phyloP scores from a whole-genome alignment of 2,888 invertebrate species.

The Ypsolopha sequella region DNA sequence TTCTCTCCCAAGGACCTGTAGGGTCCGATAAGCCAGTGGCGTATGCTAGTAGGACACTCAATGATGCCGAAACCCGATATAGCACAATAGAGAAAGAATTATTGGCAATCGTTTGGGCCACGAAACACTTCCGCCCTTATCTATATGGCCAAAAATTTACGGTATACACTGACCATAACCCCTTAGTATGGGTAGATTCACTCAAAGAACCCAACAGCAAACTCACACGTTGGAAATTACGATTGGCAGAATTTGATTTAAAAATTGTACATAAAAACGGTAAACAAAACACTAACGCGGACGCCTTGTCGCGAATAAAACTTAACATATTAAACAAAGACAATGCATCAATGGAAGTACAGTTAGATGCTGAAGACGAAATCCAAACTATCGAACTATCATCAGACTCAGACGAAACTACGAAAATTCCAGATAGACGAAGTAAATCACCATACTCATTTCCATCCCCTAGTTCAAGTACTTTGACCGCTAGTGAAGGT shows the following conservation, averaged over 20 bases:
- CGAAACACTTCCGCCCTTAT: slow-evolving; percentile 22
- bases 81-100: slow-evolving; percentile 19
- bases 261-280: slow-evolving; percentile 21
- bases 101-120: slow-evolving; percentile 15
- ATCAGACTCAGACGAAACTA: neutral
- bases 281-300: slow-evolving; percentile 20
- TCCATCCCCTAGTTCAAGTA: neutral
- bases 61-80: slow-evolving; percentile 13
- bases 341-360: neutral
- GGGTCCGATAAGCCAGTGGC: slow-evolving; percentile 15
- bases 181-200: slow-evolving; percentile 16
- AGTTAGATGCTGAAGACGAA: neutral
- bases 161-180: slow-evolving; percentile 20
- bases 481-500: neutral
- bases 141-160: slow-evolving; percentile 23
- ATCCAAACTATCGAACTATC: too few species aligned
- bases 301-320: slow-evolving; percentile 13
- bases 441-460: neutral
- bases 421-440: neutral
- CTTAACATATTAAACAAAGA: slow-evolving; percentile 6
- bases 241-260: slow-evolving; percentile 24
- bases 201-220: slow-evolving; percentile 20
- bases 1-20: slow-evolving; percentile 14
- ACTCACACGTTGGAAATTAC: slow-evolving; percentile 24
- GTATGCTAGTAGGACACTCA: slow-evolving; percentile 16